Evolutionary conservation across 2,888 invertebrate genomes (phyloP).

Genomic region (Dilophus febrilis): DNA sequence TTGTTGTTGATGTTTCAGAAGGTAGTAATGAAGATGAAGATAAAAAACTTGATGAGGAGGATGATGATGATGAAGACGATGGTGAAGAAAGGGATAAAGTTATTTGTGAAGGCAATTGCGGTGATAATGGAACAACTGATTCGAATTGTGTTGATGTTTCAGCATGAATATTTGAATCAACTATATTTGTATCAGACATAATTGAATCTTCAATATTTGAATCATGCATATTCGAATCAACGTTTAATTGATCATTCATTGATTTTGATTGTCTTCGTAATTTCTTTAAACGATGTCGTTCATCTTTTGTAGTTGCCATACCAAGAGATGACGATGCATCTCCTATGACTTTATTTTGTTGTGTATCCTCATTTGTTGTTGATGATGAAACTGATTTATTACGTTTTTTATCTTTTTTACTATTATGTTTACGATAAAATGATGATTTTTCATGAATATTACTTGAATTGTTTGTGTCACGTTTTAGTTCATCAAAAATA

Average conservation of each 20-base stretch:
- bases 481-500: constrained; percentile 34
- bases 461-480: constrained; percentile 15
- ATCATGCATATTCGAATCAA: constrained; percentile 3
- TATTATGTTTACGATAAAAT: constrained; percentile 20
- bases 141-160: too few relatives aligned
- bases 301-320: constrained; percentile 21
- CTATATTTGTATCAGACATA: too few relatives aligned
- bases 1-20: too few relatives aligned
- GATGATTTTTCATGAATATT: background rate
- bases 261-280: constrained; percentile 38
- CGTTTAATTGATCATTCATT: constrained; percentile 9
- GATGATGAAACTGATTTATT: constrained; percentile 33
- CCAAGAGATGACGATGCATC: too few relatives aligned
- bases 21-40: too few relatives aligned
- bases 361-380: constrained; percentile 2
- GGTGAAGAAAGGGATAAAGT: too few relatives aligned
- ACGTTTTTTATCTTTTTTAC: constrained; percentile 42
- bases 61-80: too few relatives aligned
- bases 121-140: too few relatives aligned
- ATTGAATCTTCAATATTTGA: too few relatives aligned
- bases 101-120: too few relatives aligned
- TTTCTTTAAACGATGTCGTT: constrained; percentile 33
- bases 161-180: too few relatives aligned
- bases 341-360: constrained; percentile 1
- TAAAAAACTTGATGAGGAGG: too few relatives aligned